Percentiles rank a stretch among this genome's conserved stretches.
These are phyloP conservation scores for Gortyna flavago DNA, from an alignment of 2,888 invertebrate species.

Conservation along the genomic window DNA sequence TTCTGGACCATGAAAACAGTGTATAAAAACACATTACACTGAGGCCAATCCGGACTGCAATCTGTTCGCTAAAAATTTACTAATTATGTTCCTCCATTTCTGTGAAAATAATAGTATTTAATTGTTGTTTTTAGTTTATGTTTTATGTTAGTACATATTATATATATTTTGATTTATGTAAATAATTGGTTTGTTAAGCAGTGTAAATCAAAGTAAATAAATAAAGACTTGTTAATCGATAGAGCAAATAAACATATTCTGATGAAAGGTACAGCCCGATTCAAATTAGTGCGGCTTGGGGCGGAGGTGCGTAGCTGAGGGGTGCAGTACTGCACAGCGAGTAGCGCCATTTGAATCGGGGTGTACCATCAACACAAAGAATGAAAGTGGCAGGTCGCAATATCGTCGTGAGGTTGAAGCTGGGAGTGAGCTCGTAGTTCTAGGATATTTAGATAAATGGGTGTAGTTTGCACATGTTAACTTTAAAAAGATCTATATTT, in stretches of 20 bases:
- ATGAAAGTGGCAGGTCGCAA: neutral
- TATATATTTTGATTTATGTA: no score
- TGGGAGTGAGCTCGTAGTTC: neutral
- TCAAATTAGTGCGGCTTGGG: no score
- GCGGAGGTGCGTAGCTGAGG: neutral
- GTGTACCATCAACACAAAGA: neutral
- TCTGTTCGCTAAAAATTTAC: no score
- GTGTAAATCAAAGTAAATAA: no score
- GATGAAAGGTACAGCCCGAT: neutral
- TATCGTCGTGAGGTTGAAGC: neutral
- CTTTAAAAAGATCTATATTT: no score
- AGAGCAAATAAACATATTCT: neutral
- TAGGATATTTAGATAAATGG: neutral
- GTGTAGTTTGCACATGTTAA: neutral
- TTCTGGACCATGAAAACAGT: neutral
- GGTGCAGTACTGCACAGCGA: neutral
- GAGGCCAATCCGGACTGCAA: no score
- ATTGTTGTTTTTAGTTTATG: no score
- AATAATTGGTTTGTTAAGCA: no score
- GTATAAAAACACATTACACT: neutral
- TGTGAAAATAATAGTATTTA: no score
- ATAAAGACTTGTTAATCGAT: neutral
- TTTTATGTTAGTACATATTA: no score
- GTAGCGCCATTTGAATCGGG: neutral
- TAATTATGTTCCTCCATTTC: no score